Evolutionary conservation across 2,888 invertebrate species (phyloP).

Genomic region (Drosophila borealis): DNA sequence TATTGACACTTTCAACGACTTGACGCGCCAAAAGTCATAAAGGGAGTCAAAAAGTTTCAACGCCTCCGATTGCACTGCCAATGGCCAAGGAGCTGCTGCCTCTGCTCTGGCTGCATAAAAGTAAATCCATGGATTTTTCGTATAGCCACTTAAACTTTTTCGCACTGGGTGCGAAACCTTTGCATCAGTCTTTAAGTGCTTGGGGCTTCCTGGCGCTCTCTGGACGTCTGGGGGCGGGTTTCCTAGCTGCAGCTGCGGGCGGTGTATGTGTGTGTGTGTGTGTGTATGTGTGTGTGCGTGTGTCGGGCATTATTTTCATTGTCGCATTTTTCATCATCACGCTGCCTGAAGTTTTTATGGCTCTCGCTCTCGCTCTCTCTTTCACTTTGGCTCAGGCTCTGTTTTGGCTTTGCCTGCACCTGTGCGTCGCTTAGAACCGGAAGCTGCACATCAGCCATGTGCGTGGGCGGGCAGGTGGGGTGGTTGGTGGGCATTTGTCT

Average conservation of each 20-base stretch:
- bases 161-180: slow-evolving; percentile 70
- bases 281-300: slow-evolving; percentile 53
- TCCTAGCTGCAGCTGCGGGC: slow-evolving; percentile 21
- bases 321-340: slow-evolving; percentile 82
- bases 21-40: slow-evolving; percentile 80
- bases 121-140: slow-evolving; percentile 79
- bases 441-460: slow-evolving; percentile 77
- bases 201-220: slow-evolving; percentile 22
- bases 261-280: slow-evolving; percentile 45
- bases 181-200: slow-evolving; percentile 68
- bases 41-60: slow-evolving; percentile 68
- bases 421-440: slow-evolving; percentile 74
- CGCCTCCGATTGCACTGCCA: slow-evolving; percentile 52
- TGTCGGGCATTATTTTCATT: slow-evolving; percentile 79
- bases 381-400: background rate
- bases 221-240: slow-evolving; percentile 52
- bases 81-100: slow-evolving; percentile 12
- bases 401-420: slow-evolving; percentile 65
- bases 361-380: slow-evolving; percentile 21
- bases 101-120: slow-evolving; percentile 64
- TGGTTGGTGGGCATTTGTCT: slow-evolving; percentile 11
- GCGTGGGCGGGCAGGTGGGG: slow-evolving; percentile 41
- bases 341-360: slow-evolving; percentile 71
- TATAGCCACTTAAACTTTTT: slow-evolving; percentile 83
- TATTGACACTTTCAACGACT: slow-evolving; percentile 82